Conservation (phyloP, 2,113 vertebrate species). For the Lanius collurio region DNA sequence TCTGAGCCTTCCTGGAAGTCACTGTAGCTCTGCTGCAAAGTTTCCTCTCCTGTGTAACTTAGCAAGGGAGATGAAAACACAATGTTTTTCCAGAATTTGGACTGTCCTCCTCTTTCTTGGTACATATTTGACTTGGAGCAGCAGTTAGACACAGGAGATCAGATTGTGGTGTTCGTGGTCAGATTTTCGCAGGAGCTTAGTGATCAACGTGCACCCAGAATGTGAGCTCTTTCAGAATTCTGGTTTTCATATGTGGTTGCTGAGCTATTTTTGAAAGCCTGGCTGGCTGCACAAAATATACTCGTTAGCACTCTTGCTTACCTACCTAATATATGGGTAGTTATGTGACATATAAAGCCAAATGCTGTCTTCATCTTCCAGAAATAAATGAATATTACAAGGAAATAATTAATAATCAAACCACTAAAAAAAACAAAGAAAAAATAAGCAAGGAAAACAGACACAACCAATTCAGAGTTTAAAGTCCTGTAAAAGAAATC, state of each 20-base stretch:
- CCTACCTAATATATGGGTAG: background rate
- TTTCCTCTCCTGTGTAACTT: background rate
- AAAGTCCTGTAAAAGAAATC: background rate
- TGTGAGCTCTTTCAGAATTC: slow-evolving; percentile 31
- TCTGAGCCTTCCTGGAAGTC: background rate
- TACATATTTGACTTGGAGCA: background rate
- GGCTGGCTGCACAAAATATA: background rate
- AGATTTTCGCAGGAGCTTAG: slow-evolving; percentile 21
- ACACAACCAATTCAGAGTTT: background rate
- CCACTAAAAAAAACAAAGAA: background rate
- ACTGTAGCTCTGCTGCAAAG: background rate
- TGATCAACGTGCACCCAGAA: background rate
- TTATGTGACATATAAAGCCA: background rate
- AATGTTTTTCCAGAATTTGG: background rate
- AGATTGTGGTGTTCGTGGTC: slow-evolving; percentile 20
- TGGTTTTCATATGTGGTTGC: background rate
- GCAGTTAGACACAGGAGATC: background rate
- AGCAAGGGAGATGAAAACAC: background rate
- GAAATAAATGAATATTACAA: background rate
- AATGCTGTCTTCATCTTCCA: background rate
- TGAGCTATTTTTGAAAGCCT: slow-evolving; percentile 45
- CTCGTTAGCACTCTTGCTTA: background rate
- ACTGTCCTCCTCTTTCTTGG: background rate
- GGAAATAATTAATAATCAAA: background rate
- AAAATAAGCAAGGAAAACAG: background rate